These are phyloP conservation scores for Drymonia ruficornis DNA, from an alignment of 2,888 invertebrate genomes.

Conservation along the genomic window DNA sequence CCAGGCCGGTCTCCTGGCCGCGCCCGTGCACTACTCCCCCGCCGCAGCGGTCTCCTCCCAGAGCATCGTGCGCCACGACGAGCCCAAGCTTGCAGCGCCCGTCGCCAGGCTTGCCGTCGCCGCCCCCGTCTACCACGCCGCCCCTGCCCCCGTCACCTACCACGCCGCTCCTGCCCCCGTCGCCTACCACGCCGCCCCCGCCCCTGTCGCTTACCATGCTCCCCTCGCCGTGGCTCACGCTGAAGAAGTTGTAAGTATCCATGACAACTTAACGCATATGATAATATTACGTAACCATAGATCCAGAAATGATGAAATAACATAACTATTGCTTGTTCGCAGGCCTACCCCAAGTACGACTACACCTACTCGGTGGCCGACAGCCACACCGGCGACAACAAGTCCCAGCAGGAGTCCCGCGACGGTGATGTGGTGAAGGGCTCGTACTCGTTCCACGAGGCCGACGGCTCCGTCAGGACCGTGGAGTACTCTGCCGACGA, in stretches of 20 bases:
- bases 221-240: conserved; percentile 40
- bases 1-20: conserved; percentile 51
- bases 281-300: neutral
- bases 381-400: conserved; percentile 84
- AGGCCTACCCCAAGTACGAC: conserved; percentile 78
- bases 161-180: conserved; percentile 25
- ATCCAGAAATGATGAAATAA: neutral
- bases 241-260: conserved; percentile 46
- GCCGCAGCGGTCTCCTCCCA: conserved; percentile 65
- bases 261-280: neutral
- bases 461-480: conserved; percentile 83
- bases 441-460: conserved; percentile 81
- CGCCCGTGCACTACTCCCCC: conserved; percentile 66
- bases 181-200: conserved; percentile 31
- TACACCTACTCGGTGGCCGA: conserved; percentile 84
- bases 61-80: conserved; percentile 68
- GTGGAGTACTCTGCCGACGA: conserved; percentile 83
- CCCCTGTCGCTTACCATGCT: conserved; percentile 35
- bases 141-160: conserved; percentile 32
- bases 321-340: conserved; percentile 8
- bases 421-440: conserved; percentile 84
- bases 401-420: conserved; percentile 80
- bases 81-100: conserved; percentile 29
- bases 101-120: conserved; percentile 25
- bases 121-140: conserved; percentile 35